These are phyloP conservation scores for Ondatra zibethicus DNA, from an alignment of 2,113 vertebrate species.

Conservation along the genomic window DNA sequence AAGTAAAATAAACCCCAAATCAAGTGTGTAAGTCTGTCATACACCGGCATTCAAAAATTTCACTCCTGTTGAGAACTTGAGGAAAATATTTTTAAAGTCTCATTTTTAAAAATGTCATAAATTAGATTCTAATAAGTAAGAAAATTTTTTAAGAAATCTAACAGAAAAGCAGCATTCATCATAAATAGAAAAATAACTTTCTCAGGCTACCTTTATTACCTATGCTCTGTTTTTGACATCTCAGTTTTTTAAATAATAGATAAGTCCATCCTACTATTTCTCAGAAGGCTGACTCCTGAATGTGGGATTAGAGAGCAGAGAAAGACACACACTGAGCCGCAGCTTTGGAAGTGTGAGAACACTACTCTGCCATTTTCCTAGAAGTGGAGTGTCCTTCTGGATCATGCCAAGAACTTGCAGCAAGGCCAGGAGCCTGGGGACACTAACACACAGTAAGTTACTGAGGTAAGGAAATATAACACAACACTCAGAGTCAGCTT, in stretches of 20 bases:
- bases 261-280: not conserved
- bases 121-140: slow-evolving; percentile 50
- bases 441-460: not conserved
- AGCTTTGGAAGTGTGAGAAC: not conserved
- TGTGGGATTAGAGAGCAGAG: not conserved
- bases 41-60: slow-evolving; percentile 33
- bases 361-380: slow-evolving; percentile 30
- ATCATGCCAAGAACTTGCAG: not conserved
- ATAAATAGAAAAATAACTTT: slow-evolving; percentile 55
- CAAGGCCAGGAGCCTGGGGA: slow-evolving; percentile 7
- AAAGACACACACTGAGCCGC: not conserved
- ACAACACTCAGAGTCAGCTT: not conserved
- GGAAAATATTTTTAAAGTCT: slow-evolving; percentile 16
- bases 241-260: not conserved
- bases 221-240: slow-evolving; percentile 35
- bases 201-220: not conserved
- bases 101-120: slow-evolving; percentile 36
- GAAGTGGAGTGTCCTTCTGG: not conserved
- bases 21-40: not conserved
- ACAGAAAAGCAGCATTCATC: slow-evolving; percentile 33
- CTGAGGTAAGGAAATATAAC: not conserved
- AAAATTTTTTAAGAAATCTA: not conserved
- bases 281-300: not conserved
- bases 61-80: not conserved
- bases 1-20: slow-evolving; percentile 1